Conservation (phyloP, 2,113 vertebrate species). For the Perognathus longimembris region DNA sequence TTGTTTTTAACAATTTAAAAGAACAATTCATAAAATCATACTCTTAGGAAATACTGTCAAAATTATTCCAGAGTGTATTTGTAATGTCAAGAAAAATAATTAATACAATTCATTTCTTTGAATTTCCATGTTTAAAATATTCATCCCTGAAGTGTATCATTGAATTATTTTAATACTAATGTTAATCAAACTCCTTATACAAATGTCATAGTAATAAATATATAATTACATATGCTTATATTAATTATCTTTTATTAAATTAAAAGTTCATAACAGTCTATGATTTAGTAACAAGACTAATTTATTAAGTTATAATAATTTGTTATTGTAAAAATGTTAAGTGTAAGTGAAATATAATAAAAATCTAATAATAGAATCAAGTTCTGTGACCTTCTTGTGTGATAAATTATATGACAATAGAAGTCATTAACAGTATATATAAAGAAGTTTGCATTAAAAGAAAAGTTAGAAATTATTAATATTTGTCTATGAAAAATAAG, state of each 20-base stretch:
- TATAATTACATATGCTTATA: background rate
- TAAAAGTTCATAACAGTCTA: background rate
- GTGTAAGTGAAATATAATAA: background rate
- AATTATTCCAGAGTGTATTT: background rate
- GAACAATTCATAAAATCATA: background rate
- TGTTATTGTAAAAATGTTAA: background rate
- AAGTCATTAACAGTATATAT: too few relatives aligned
- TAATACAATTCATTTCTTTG: background rate
- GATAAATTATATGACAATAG: background rate
- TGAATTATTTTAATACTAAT: background rate
- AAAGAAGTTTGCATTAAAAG: background rate
- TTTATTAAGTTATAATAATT: too few relatives aligned
- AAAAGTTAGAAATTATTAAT: background rate
- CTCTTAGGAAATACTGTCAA: background rate
- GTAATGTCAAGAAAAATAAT: background rate
- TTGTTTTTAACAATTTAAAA: background rate
- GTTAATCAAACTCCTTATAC: background rate
- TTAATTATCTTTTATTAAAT: background rate
- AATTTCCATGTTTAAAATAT: background rate
- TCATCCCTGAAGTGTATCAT: background rate
- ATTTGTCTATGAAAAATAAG: background rate
- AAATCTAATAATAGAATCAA: background rate
- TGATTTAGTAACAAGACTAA: too few relatives aligned
- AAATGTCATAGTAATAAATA: background rate
- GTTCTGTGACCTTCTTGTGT: background rate